These are phyloP conservation scores for Deroplatys truncata DNA, from an alignment of 2,888 invertebrate genomes.

Conservation along the genomic window DNA sequence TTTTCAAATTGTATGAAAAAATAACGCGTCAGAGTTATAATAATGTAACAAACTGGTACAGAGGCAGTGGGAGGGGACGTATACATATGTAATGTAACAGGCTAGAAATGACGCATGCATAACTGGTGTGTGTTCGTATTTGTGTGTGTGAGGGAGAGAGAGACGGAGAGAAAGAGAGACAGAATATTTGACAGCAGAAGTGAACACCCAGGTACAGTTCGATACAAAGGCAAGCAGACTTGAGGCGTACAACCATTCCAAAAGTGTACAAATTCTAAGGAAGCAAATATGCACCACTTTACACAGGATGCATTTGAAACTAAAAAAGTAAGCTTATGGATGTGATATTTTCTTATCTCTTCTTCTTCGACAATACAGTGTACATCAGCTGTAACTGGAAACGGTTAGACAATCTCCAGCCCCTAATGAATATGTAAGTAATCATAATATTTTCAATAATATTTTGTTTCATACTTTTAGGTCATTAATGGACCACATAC, in stretches of 20 bases:
- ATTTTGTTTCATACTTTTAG: no score
- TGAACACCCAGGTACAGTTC: background rate
- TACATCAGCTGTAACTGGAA: no score
- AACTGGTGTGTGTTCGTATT: background rate
- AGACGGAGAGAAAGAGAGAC: background rate
- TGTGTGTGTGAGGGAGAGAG: background rate
- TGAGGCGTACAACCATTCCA: background rate
- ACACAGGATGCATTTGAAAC: no score
- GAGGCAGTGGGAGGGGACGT: background rate
- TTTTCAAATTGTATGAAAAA: conserved; percentile 19
- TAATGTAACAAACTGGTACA: conserved; percentile 7
- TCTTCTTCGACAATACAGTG: no score
- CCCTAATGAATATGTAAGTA: no score
- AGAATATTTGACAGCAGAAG: background rate
- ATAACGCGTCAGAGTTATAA: conserved; percentile 12
- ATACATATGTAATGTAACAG: background rate
- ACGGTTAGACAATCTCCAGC: no score
- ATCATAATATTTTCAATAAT: no score
- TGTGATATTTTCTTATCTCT: no score
- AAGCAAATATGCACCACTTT: no score
- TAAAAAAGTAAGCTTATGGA: no score
- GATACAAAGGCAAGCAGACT: background rate
- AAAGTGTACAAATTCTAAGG: background rate
- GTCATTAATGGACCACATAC: no score
- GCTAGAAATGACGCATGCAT: conserved; percentile 14